Evolutionary conservation across 2,797 vertebrate species (phyloP).

Genomic region (Leuciscus waleckii): DNA sequence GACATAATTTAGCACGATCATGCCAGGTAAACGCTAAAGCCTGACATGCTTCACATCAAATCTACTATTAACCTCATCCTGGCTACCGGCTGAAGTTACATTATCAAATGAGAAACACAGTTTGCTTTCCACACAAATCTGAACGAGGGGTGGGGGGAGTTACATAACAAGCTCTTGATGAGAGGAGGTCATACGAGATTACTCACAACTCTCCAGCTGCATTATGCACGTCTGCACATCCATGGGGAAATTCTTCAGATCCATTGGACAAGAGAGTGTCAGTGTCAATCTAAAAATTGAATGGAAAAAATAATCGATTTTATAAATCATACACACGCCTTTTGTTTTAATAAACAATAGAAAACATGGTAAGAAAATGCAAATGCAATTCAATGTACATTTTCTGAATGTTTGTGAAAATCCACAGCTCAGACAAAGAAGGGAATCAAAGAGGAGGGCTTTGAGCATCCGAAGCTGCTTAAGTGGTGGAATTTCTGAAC

Average conservation of each 20-base stretch:
- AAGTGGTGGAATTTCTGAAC: conserved; percentile 39
- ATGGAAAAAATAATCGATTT: not conserved
- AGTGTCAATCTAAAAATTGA: conserved; percentile 84
- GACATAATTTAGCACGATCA: conserved; percentile 36
- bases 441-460: conserved; percentile 10
- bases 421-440: conserved; percentile 16
- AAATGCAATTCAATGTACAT: conserved; percentile 19
- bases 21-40: conserved; percentile 38
- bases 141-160: conserved; percentile 36
- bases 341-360: not conserved
- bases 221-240: conserved; percentile 98
- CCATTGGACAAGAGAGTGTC: conserved; percentile 96
- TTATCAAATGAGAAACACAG: conserved; percentile 25
- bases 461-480: conserved; percentile 25
- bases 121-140: conserved; percentile 21
- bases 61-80: conserved; percentile 48
- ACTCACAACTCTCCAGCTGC: conserved; percentile 99
- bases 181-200: conserved; percentile 43
- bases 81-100: conserved; percentile 12
- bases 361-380: not conserved
- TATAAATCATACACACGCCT: not conserved
- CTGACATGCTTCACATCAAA: conserved; percentile 33
- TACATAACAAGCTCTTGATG: conserved; percentile 52
- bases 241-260: conserved; percentile 99
- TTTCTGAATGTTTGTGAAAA: conserved; percentile 28